Evolutionary conservation across 1,140 invertebrate species (phyloP).

Genomic region (Nephila pilipes): DNA sequence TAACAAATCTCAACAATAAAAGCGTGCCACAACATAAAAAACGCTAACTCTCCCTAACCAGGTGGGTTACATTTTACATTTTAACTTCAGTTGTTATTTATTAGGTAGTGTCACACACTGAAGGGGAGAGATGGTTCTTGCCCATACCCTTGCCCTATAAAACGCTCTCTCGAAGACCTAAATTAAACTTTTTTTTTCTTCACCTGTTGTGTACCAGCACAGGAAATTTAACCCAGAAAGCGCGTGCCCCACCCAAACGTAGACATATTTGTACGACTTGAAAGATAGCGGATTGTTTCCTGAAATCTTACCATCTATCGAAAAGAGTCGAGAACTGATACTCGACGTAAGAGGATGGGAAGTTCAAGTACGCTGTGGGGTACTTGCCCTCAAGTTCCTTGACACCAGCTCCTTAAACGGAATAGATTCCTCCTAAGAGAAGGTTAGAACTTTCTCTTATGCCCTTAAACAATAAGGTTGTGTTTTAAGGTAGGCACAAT

Average conservation of each 20-base stretch:
- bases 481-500: conserved; percentile 34
- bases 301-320: not conserved
- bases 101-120: conserved; percentile 7
- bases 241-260: conserved; percentile 5
- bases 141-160: conserved; percentile 16
- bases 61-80: not conserved
- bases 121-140: not conserved
- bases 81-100: conserved; percentile 14
- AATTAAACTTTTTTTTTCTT: conserved; percentile 22
- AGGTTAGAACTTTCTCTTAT: conserved; percentile 33
- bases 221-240: conserved; percentile 20
- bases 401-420: conserved; percentile 46
- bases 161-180: conserved; percentile 10
- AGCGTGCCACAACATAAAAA: not conserved
- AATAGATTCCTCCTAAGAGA: conserved; percentile 41
- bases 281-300: not conserved
- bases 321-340: not conserved
- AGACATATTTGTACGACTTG: not conserved
- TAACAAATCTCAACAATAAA: too few species aligned
- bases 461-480: conserved; percentile 35
- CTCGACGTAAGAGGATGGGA: not conserved
- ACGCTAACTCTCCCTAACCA: not conserved
- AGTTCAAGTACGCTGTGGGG: conserved; percentile 18
- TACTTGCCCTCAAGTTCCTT: conserved; percentile 44
- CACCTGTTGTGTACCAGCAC: not conserved